These are phyloP conservation scores for Palloptera scutellata DNA, from an alignment of 2,888 invertebrate species.

Conservation along the genomic window DNA sequence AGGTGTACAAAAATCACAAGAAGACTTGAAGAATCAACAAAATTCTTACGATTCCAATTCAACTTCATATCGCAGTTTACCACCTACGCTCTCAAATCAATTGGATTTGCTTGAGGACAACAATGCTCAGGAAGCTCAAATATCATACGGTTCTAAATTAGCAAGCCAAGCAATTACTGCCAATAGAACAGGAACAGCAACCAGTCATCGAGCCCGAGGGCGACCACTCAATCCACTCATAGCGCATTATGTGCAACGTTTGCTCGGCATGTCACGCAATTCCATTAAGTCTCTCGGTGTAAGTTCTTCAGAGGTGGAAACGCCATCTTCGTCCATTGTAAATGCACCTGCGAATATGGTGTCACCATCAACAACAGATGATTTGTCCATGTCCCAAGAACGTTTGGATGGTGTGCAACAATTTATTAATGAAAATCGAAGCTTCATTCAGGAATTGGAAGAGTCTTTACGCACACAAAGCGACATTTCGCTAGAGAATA, in stretches of 20 bases:
- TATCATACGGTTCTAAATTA: constrained; percentile 18
- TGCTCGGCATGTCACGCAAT: constrained; percentile 66
- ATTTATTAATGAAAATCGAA: constrained; percentile 60
- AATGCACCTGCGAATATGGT: constrained; percentile 61
- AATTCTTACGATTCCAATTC: constrained; percentile 54
- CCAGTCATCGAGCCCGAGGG: not conserved
- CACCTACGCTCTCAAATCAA: constrained; percentile 39
- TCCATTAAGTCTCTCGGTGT: constrained; percentile 66
- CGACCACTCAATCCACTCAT: constrained; percentile 58
- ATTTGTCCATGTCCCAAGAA: constrained; percentile 40
- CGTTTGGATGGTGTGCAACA: constrained; percentile 52
- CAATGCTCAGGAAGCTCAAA: not conserved
- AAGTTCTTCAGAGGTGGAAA: constrained; percentile 65
- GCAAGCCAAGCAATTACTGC: constrained; percentile 4
- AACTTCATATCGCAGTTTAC: constrained; percentile 55
- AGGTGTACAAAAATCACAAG: constrained; percentile 7
- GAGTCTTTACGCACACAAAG: constrained; percentile 47
- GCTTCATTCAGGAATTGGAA: constrained; percentile 58
- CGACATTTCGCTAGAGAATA: constrained; percentile 44
- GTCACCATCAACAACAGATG: constrained; percentile 16
- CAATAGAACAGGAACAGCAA: no score
- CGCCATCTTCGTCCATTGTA: constrained; percentile 65
- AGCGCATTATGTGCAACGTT: constrained; percentile 65
- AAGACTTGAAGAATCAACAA: constrained; percentile 30
- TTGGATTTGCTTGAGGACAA: constrained; percentile 29